Conservation (phyloP, 2,113 vertebrate species). For the Callopanchax toddi region DNA sequence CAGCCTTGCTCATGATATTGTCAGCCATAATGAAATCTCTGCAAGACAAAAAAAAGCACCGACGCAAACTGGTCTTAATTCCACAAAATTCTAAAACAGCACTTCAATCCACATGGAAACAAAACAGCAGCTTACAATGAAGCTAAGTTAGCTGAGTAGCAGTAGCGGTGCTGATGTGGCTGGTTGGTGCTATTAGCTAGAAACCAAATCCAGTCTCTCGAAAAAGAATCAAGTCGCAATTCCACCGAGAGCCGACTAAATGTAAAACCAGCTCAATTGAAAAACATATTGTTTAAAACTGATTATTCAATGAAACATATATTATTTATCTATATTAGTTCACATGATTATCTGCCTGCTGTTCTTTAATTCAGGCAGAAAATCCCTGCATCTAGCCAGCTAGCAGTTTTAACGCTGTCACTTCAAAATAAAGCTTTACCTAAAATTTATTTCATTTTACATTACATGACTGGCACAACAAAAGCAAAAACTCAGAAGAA, state of each 20-base stretch:
- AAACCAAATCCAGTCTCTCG: conserved; percentile 23
- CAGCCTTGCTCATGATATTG: conserved; percentile 93
- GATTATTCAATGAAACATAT: conserved; percentile 17
- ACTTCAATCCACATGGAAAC: not conserved
- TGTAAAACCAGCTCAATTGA: not conserved
- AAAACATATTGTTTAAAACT: conserved; percentile 18
- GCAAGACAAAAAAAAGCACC: conserved; percentile 40
- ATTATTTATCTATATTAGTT: conserved; percentile 37
- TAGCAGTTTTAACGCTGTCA: conserved; percentile 23
- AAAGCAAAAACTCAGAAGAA: fast-evolving
- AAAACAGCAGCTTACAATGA: conserved; percentile 9
- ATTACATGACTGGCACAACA: fast-evolving
- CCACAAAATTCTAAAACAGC: not conserved
- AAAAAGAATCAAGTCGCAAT: conserved; percentile 5
- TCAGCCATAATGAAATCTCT: conserved; percentile 87
- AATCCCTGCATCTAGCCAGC: conserved; percentile 69
- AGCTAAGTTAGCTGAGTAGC: conserved; percentile 38
- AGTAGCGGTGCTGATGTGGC: conserved; percentile 36
- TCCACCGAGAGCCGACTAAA: not conserved
- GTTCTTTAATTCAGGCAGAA: conserved; percentile 45
- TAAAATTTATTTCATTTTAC: not conserved
- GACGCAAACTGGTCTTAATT: not conserved
- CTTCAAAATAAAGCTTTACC: conserved; percentile 60
- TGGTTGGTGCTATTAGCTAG: conserved; percentile 39
- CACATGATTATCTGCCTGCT: conserved; percentile 33